Percentiles rank a stretch among this genome's conserved stretches.
Evolutionary conservation across 2,797 vertebrate genomes (phyloP).

Genomic region (Hypotaenidia okinawae): DNA sequence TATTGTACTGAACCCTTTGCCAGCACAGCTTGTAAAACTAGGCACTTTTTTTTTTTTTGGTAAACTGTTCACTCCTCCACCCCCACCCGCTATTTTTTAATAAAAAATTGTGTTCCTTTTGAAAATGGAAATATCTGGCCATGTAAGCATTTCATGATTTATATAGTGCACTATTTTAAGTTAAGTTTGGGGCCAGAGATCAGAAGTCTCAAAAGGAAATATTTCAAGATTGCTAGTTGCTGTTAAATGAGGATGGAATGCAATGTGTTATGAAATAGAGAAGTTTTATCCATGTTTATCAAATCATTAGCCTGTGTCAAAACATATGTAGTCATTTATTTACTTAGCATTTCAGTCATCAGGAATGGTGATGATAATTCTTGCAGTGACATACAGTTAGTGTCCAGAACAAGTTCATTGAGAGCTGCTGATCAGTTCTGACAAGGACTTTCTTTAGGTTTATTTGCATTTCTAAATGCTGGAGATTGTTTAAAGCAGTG

Average conservation of each 20-base stretch:
- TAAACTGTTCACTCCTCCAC: not conserved
- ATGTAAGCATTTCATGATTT: not conserved
- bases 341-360: not conserved
- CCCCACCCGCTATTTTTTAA: not conserved
- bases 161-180: not conserved
- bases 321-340: constrained; percentile 3
- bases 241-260: constrained; percentile 10
- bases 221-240: not conserved
- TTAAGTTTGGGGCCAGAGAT: not conserved
- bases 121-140: constrained; percentile 4
- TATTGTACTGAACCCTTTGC: constrained; percentile 28
- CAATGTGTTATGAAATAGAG: not conserved
- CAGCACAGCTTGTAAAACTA: constrained; percentile 39
- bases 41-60: not conserved
- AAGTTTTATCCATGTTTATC: not conserved
- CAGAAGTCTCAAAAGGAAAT: not conserved
- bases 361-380: not conserved
- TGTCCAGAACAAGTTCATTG: not conserved
- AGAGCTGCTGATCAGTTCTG: not conserved
- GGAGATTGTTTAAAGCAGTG: not conserved
- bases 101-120: not conserved
- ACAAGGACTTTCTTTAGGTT: not conserved
- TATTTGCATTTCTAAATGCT: not conserved
- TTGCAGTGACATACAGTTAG: not conserved
- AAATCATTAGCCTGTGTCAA: not conserved